Base-by-base conservation (phyloP, 2,888 invertebrate species). In the Leptodirus hochenwartii region DNA sequence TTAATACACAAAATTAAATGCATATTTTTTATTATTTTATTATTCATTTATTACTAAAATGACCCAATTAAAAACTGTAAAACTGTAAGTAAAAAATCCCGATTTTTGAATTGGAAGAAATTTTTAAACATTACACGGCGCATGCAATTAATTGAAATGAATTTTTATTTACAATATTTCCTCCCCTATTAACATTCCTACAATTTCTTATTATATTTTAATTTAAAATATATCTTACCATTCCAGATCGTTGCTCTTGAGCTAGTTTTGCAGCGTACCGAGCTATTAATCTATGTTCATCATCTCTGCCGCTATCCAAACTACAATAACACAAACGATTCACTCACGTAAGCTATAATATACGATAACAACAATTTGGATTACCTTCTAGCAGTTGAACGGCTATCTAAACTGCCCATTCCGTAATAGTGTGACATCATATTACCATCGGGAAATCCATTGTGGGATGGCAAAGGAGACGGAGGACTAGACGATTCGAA, bases 271-370 rank as follows among this genome's bases (percentile, higher is more conserved):
- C 91, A 3, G 96, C 91, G 58, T 98, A 98, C 46, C 93, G 66
- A 25, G 95, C 95, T 50, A 98, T 98, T 37, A 98, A 66, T 36
- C 91, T 69, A 54, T 95, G 95, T 50, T 95, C 95, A 53, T 95
- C 95, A 52, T 93, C 91, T 37, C 56, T 41, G 4, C 56, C 56
- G 39, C 57, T 56, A 35, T 57, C 57, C 40, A 57, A 46, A 42
- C 57, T 57, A 34, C 22, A 44, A 41, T 36, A 28, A 31, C 33
- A 17, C 4, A 14, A 30, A 10, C n/a, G n/a, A n/a, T n/a, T n/a
- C n/a, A n/a, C n/a, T 5, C 8, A 6, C 14, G 10, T 4, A 30
- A 27, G n/a, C 6, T 22, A 27, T 20, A 15, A 24, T 26, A 22
- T 27, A 11, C 17, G 22, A 22, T 17, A 26, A 9, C 29, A 31